Evolutionary conservation across 2,888 invertebrate species (phyloP), one percentile per base, ranked within the genome.

Genomic region (Branchipolynoe longqiensis): DNA sequence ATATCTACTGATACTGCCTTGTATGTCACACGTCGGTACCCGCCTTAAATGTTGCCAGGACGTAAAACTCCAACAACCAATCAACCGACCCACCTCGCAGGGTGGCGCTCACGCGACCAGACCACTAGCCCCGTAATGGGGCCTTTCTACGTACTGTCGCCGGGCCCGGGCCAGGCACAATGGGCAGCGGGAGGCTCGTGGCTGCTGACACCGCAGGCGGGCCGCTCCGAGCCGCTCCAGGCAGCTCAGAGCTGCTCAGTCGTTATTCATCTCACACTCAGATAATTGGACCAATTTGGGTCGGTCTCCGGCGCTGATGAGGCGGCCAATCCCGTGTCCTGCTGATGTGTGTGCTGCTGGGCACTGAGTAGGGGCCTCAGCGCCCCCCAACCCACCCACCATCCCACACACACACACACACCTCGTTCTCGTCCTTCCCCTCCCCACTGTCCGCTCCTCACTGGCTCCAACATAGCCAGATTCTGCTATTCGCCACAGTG

Each of bases 271-370:
- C 78, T 54, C 48, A 78, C 41, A 31, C 48, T 14, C 48, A 31
- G 54, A 78, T 78, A 78, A 78, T 78, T 78, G 78, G 78, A 78
- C 78, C 78, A 78, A 78, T 78, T 78, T 78, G 78, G 48, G 54
- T 69, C 69, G 36, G 69, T 69, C 69, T 69, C 36, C 25, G 69
- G 69, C 36, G 36, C 38, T 69, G 69, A 69, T 69, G 36, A 69
- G 38, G 69, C 69, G n/a, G 14, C 33, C 22, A 38, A 33, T 25
- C n/a, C 38, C 18, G 38, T 69, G 69, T 6, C 8, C 2, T n/a
- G n/a, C n/a, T n/a, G n/a, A n/a, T n/a, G n/a, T n/a, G n/a, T n/a
- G n/a, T n/a, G n/a, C n/a, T n/a, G n/a, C n/a, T n/a, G n/a, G n/a
- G n/a, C n/a, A n/a, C n/a, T n/a, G n/a, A n/a, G n/a, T n/a, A n/a